A percentile compares a stretch with the other conserved stretches of the same genome.
phyloP scores from a whole-genome alignment of 1,140 invertebrate genomes.

The Xylocopa sonorina region DNA sequence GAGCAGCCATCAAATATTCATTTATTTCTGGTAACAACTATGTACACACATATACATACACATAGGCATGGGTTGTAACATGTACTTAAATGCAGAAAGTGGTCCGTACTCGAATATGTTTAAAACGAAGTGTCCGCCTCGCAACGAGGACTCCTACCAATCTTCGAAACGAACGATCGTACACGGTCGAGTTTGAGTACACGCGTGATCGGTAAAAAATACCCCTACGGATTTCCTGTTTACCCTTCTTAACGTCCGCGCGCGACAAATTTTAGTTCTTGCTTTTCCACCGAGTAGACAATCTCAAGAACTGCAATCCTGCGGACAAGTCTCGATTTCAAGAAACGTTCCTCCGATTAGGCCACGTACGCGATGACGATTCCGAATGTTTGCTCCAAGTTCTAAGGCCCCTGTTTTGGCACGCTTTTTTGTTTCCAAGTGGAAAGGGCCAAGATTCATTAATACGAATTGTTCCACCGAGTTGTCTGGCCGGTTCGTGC shows the following conservation, averaged over 20 bases:
- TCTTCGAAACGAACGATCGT: too few relatives aligned
- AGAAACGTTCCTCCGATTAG: slow-evolving; percentile 15
- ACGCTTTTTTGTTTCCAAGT: background rate
- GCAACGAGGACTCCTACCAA: background rate
- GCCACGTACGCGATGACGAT: background rate
- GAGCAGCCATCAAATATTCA: slow-evolving; percentile 40
- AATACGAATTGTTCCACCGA: too few relatives aligned
- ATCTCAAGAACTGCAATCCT: background rate
- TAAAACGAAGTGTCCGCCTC: background rate
- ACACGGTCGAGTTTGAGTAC: background rate
- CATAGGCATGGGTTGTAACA: slow-evolving; percentile 24
- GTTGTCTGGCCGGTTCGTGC: too few relatives aligned
- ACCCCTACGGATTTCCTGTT: background rate
- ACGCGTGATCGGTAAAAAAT: slow-evolving; percentile 17
- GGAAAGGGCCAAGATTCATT: background rate
- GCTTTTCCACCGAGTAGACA: fast-evolving
- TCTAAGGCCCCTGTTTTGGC: background rate
- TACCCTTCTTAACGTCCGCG: background rate
- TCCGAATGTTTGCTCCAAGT: background rate
- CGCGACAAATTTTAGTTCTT: background rate
- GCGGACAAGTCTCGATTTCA: background rate
- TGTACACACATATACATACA: slow-evolving; percentile 49
- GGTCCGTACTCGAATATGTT: slow-evolving; percentile 30
- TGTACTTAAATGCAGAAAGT: slow-evolving; percentile 48
- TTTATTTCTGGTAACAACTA: slow-evolving; percentile 55